Percentiles rank a stretch among this genome's conserved stretches.
Conservation (phyloP, 2,113 vertebrate genomes). For the Pluvianellus socialis region DNA sequence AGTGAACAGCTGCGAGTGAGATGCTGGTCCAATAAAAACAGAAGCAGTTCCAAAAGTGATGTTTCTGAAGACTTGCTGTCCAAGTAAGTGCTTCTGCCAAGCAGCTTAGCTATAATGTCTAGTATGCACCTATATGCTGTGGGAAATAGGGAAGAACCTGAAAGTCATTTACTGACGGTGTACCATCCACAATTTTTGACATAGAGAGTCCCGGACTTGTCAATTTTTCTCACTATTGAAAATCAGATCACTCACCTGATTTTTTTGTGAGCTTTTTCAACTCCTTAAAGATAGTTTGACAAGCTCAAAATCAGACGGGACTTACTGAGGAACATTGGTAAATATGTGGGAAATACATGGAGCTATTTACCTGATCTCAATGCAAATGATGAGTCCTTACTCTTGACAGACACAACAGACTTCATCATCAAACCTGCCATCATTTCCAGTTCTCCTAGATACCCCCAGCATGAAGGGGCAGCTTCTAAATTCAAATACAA, state of each 20-base stretch:
- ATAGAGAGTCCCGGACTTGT: background rate
- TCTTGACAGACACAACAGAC: background rate
- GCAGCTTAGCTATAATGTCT: background rate
- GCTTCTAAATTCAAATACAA: background rate
- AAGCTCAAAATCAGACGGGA: background rate
- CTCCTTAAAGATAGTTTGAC: background rate
- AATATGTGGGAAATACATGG: background rate
- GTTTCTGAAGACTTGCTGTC: background rate
- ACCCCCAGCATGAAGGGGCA: background rate
- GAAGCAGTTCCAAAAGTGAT: background rate
- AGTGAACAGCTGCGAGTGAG: background rate
- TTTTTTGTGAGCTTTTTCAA: background rate
- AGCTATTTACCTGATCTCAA: background rate
- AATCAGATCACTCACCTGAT: background rate
- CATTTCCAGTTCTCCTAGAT: background rate
- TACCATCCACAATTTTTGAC: background rate
- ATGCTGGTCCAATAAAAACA: background rate
- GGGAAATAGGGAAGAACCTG: background rate
- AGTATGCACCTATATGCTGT: background rate
- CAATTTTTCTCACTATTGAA: background rate
- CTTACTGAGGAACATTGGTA: background rate
- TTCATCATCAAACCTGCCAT: background rate
- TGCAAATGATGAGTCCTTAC: background rate
- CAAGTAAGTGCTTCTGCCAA: background rate
- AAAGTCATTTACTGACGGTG: background rate